phyloP scores from a whole-genome alignment of 1,140 invertebrate species.

The Cheumatopsyche charites region DNA sequence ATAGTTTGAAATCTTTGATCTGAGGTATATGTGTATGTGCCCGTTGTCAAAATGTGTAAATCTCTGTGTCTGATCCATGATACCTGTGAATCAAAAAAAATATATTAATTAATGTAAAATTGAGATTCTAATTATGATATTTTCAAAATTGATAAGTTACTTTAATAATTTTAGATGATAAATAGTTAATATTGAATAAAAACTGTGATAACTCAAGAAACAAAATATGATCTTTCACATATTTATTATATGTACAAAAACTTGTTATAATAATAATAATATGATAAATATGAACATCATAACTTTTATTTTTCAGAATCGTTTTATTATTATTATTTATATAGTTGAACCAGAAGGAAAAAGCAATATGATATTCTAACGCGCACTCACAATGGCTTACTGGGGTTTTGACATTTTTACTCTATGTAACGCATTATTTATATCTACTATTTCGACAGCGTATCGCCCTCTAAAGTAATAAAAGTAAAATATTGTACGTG shows the following conservation, averaged over 20 bases:
- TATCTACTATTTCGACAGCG: constrained; percentile 23
- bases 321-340: too few species aligned
- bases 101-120: too few species aligned
- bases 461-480: constrained; percentile 32
- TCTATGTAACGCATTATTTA: constrained; percentile 24
- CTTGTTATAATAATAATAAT: too few species aligned
- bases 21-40: constrained; percentile 87
- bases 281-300: too few species aligned
- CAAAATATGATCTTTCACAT: too few species aligned
- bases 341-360: neutral
- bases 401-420: neutral
- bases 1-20: constrained; percentile 89
- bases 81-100: constrained; percentile 54
- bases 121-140: too few species aligned
- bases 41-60: constrained; percentile 88
- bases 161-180: too few species aligned
- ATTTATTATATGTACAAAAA: too few species aligned
- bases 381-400: neutral
- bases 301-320: too few species aligned
- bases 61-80: constrained; percentile 88
- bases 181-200: too few species aligned
- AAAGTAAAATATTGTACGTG: constrained; percentile 34
- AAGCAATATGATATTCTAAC: neutral
- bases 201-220: too few species aligned
- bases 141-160: too few species aligned